phyloP scores from a whole-genome alignment of 1,140 invertebrate genomes.

The Brachionus paranguensis region DNA sequence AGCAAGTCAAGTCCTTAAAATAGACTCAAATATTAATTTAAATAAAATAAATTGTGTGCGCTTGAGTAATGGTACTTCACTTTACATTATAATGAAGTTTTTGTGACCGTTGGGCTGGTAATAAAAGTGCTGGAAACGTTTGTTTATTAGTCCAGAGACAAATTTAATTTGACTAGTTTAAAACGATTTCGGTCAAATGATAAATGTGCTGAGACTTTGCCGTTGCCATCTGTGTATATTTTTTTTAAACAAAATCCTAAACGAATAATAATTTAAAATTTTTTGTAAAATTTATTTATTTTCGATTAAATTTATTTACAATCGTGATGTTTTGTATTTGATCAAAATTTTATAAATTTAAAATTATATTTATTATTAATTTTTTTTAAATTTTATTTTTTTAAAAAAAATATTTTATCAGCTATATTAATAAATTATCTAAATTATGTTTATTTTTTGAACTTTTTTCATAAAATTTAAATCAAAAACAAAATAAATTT shows the following conservation, averaged over 20 bases:
- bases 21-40: conserved; percentile 14
- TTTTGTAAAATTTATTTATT: background rate
- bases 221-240: background rate
- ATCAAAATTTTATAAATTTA: background rate
- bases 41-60: conserved; percentile 21
- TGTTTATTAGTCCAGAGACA: background rate
- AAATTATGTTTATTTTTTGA: background rate
- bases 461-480: background rate
- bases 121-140: background rate
- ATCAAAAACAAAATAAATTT: too few species aligned
- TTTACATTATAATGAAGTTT: conserved; percentile 30
- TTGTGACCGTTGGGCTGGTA: background rate
- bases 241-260: background rate
- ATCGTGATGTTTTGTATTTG: background rate
- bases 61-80: conserved; percentile 6
- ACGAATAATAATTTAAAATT: background rate
- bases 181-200: background rate
- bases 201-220: background rate
- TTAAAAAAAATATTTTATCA: background rate
- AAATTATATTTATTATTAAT: background rate
- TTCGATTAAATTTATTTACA: background rate
- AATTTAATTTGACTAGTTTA: background rate
- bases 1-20: conserved; percentile 12
- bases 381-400: background rate
- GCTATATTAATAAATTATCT: background rate